These are phyloP conservation scores for Chaenodraco wilsoni DNA, from an alignment of 2,797 vertebrate genomes.

Conservation along the genomic window DNA sequence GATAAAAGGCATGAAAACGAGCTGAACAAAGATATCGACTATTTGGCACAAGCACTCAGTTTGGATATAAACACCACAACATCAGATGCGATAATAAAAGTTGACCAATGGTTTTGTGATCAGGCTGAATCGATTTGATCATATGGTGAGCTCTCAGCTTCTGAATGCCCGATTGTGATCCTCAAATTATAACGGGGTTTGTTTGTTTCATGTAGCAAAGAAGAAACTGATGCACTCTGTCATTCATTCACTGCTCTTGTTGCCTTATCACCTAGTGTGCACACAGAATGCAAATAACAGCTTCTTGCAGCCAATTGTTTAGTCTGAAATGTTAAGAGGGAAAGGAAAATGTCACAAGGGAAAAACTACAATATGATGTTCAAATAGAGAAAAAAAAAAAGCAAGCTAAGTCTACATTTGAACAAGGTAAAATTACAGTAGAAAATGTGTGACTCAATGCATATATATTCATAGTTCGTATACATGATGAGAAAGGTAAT, in stretches of 20 bases:
- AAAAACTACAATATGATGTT: slow-evolving; percentile 5
- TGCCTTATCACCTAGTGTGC: slow-evolving; percentile 56
- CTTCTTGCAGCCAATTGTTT: slow-evolving; percentile 60
- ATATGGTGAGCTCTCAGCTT: slow-evolving; percentile 29
- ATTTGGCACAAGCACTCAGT: neutral
- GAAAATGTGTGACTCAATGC: slow-evolving; percentile 5
- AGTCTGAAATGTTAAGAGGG: slow-evolving; percentile 44
- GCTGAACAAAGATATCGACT: slow-evolving; percentile 8
- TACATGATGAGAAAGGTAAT: slow-evolving; percentile 1
- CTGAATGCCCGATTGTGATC: slow-evolving; percentile 11
- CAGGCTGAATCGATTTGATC: slow-evolving; percentile 29
- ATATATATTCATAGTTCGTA: neutral
- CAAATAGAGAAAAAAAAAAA: slow-evolving; percentile 25
- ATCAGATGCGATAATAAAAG: slow-evolving; percentile 27
- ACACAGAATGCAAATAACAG: slow-evolving; percentile 57
- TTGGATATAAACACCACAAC: slow-evolving; percentile 29
- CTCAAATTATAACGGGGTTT: slow-evolving; percentile 21
- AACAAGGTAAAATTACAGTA: neutral
- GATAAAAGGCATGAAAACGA: slow-evolving; percentile 1
- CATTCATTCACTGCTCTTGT: slow-evolving; percentile 38
- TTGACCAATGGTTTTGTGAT: slow-evolving; percentile 40
- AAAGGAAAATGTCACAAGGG: slow-evolving; percentile 33
- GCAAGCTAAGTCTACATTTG: slow-evolving; percentile 24
- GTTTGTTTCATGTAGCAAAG: slow-evolving; percentile 27
- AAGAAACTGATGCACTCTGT: slow-evolving; percentile 45